A percentile compares a stretch with the other conserved stretches of the same genome.
Evolutionary conservation across 2,797 vertebrate genomes (phyloP).

Genomic region (Sebastiscus tertius): DNA sequence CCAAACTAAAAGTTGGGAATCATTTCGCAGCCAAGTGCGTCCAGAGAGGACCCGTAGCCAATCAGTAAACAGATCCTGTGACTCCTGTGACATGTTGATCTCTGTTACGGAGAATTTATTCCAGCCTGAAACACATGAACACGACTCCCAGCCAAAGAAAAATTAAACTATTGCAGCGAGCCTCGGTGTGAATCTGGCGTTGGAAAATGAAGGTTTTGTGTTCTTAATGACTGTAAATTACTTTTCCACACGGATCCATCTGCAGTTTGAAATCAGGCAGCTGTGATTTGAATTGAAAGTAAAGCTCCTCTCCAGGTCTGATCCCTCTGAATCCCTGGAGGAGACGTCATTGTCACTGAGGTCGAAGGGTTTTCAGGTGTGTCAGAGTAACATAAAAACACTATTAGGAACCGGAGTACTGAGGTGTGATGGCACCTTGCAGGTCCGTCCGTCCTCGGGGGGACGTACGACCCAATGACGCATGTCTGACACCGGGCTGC

Average conservation of each 20-base stretch:
- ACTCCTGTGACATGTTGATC: too few relatives aligned
- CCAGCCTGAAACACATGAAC: too few relatives aligned
- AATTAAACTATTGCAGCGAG: too few relatives aligned
- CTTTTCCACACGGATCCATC: neutral
- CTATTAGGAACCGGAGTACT: neutral
- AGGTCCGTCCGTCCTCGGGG: neutral
- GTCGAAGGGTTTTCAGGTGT: constrained; percentile 2
- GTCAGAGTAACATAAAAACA: neutral
- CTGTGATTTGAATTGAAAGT: neutral
- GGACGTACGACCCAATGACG: constrained; percentile 13
- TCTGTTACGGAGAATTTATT: too few relatives aligned
- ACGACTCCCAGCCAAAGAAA: too few relatives aligned
- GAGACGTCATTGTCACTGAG: neutral
- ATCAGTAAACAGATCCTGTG: too few relatives aligned
- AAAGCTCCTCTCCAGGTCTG: neutral
- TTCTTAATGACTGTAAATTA: neutral
- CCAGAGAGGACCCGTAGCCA: too few relatives aligned
- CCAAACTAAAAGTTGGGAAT: too few relatives aligned
- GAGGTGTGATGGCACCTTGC: constrained; percentile 34
- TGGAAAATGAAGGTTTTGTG: neutral
- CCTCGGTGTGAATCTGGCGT: too few relatives aligned
- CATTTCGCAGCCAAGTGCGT: too few relatives aligned
- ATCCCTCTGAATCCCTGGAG: neutral
- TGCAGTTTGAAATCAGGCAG: neutral
- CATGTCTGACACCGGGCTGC: constrained; percentile 31